phyloP scores from a whole-genome alignment of 2,113 vertebrate genomes.

The Hyla sarda region DNA sequence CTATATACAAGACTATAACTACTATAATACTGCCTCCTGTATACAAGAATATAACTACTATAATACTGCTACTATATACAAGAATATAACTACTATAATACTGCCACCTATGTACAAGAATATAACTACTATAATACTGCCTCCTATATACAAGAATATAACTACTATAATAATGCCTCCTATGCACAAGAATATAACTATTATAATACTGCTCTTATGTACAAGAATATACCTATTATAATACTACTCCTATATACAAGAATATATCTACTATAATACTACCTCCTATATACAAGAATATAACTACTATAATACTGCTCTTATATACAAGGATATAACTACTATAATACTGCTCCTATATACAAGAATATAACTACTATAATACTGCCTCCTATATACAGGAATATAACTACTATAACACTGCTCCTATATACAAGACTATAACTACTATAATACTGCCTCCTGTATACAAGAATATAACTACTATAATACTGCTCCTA shows the following conservation, averaged over 20 bases:
- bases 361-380: background rate
- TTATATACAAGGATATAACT: too few species aligned
- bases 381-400: background rate
- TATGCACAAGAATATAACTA: too few species aligned
- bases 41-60: too few species aligned
- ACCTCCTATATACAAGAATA: background rate
- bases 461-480: background rate
- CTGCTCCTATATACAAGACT: background rate
- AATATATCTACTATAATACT: constrained; percentile 11
- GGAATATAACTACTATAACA: too few species aligned
- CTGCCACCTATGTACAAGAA: too few species aligned
- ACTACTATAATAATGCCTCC: too few species aligned
- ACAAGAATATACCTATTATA: constrained; percentile 8
- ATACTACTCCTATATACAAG: constrained; percentile 12
- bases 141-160: too few species aligned
- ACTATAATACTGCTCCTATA: background rate
- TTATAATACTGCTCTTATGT: too few species aligned
- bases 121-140: too few species aligned
- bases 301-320: background rate
- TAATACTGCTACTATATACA: too few species aligned
- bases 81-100: too few species aligned
- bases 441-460: constrained; percentile 1
- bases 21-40: background rate
- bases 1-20: constrained; percentile 2
- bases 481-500: background rate